Evolutionary conservation across 2,888 invertebrate genomes (phyloP), one percentile per base, ranked within the genome.

Genomic region (Acrobasis suavella): DNA sequence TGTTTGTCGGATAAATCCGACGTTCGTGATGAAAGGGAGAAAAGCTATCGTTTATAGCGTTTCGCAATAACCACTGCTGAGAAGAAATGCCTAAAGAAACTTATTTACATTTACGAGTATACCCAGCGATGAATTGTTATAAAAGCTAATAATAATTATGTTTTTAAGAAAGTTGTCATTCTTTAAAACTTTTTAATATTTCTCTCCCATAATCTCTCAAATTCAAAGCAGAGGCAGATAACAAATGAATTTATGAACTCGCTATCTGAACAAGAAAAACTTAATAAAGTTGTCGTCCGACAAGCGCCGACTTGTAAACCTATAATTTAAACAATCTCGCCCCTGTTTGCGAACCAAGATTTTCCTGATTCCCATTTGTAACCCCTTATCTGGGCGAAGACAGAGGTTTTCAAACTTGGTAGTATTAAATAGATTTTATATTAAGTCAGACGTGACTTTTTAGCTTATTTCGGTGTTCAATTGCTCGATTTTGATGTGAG

Each of bases 301-400:
- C 74, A 71, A 77, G 80, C 81, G 72, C 69, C 75, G 73, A 72
- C 76, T 78, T 68, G 76, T 77, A 72, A 72, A 69, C 74, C 78
- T 64, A 84, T 89, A 91, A 89, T 81, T 91, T 86, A 89, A 83
- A 79, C 85, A 82, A 83, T 81, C 83, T 80, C 76, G 42, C 85
- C 88, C 85, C 78, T 84, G 79, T 81, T 85, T 81, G 80, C 74
- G 69, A 77, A 85, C 86, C 85, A 83, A 89, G 90, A 89, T 87
- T 84, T 81, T 73, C 75, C 73, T 77, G 84, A 85, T 85, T 82
- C 73, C 76, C 71, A 71, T 74, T 69, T 68, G 76, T 77, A 81
- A 81, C 77, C 78, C 87, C 81, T 83, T 86, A 82, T 87, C 85
- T 68, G n/a, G n/a, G 62, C 65, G 22, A 46, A 5, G 2, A 15